Conservation (phyloP, 2,113 vertebrate species). For the Pygoscelis adeliae region DNA sequence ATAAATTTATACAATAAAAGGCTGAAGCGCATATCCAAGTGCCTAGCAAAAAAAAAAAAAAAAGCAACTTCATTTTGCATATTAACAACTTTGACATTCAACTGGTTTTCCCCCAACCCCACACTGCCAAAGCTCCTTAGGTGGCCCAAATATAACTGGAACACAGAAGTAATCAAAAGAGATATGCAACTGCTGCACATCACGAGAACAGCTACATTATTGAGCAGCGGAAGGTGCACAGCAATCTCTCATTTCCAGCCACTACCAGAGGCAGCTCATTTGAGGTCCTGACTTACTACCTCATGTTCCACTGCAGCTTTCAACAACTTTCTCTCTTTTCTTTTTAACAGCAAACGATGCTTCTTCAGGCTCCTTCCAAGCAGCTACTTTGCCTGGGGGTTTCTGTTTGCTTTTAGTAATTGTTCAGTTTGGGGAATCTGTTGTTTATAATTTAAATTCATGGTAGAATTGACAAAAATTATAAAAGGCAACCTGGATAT, state of each 20-base stretch:
- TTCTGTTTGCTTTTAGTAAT: background rate
- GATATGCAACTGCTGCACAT: fast-evolving
- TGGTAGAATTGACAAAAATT: no score
- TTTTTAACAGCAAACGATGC: background rate
- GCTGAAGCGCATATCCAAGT: background rate
- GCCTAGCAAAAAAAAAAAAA: background rate
- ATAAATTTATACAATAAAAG: background rate
- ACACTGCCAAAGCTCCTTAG: background rate
- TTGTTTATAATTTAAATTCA: background rate
- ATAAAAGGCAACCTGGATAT: background rate
- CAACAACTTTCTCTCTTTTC: background rate
- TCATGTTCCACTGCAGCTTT: background rate
- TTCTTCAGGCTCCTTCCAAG: background rate
- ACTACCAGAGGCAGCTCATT: background rate
- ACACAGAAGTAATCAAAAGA: background rate
- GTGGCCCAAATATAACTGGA: background rate
- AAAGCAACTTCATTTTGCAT: background rate
- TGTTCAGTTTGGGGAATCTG: background rate
- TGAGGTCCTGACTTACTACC: background rate
- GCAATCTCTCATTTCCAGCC: background rate
- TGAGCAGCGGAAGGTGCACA: background rate
- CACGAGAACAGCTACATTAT: fast-evolving
- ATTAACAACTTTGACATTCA: background rate
- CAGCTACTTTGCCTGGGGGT: background rate
- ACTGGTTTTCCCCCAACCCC: background rate